Conservation (phyloP, 2,113 vertebrate genomes). For the Willisornis vidua region DNA sequence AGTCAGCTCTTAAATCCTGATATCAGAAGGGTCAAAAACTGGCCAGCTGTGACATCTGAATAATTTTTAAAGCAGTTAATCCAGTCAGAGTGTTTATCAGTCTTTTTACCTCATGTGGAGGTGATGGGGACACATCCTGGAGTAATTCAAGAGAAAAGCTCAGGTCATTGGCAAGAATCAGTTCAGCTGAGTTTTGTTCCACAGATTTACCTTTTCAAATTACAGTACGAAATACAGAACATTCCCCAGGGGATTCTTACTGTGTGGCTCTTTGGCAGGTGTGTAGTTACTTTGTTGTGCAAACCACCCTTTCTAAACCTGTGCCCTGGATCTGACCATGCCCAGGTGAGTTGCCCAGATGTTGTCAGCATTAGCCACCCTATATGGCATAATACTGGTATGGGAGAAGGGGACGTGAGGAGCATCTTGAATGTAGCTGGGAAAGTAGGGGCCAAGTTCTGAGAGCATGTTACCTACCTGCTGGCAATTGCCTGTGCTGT, state of each 20-base stretch:
- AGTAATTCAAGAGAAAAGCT: not conserved
- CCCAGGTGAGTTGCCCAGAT: not conserved
- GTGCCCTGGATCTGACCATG: not conserved
- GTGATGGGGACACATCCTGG: not conserved
- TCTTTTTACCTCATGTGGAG: not conserved
- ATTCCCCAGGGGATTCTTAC: not conserved
- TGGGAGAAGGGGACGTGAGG: accelerated
- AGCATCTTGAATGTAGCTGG: not conserved
- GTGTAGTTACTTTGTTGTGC: not conserved
- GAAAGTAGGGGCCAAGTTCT: not conserved
- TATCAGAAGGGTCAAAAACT: slow-evolving; percentile 44
- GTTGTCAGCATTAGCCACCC: not conserved
- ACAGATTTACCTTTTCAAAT: not conserved
- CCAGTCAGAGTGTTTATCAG: not conserved
- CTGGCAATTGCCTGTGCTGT: not conserved
- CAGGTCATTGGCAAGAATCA: not conserved
- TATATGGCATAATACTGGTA: not conserved
- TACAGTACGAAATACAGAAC: not conserved
- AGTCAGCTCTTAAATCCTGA: slow-evolving; percentile 25
- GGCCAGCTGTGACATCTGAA: slow-evolving; percentile 20
- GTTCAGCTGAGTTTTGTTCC: not conserved
- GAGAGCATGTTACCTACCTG: not conserved
- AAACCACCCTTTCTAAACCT: not conserved
- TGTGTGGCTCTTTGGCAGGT: not conserved
- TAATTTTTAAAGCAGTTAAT: slow-evolving; percentile 42